Base-by-base conservation (phyloP, 2,888 invertebrate species). In the Pegoplata infirma region DNA sequence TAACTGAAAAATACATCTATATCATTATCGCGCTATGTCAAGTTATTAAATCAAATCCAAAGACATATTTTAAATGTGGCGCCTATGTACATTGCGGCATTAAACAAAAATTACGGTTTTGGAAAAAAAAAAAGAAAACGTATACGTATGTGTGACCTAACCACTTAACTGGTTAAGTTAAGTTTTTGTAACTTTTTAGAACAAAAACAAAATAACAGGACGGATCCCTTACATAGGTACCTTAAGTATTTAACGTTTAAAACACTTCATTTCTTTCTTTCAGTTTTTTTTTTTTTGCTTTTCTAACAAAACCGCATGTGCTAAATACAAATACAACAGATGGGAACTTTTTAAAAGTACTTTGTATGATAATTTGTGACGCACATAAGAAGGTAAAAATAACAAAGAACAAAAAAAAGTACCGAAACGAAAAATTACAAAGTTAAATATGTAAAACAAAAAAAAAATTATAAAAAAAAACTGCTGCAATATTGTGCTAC, bases 311-410 rank as follows among this genome's bases (percentile, higher is more conserved):
- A 53, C 51, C 49, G 51, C 66, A 58, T 66, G 19, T 64, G 12
- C 5, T 46, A 59, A 59, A 14, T 19, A 14, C 28, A 28, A 51
- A 46, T 53, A n/a, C n/a, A 61, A 32, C 71, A 72, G 61, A 44
- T 66, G 66, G 40, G 19, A 64, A 56, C 36, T 28, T 17, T 64
- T 49, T 72, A 12, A 49, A 47, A 19, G 23, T 25, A 64, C 12
- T 64, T 44, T 56, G 44, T 73, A 66, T 73, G 58, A 58, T 66
- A 73, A 73, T 66, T 66, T 73, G 66, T 73, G 66, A 63, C 44
- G 46, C 19, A 36, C 53, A 63, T 71, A 63, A 71, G 46, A 66
- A 73, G 58, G 14, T 58, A 51, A 59, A 68, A n/a, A n/a, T n/a
- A n/a, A n/a, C n/a, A n/a, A n/a, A n/a, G n/a, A n/a, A n/a, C n/a